phyloP scores from a whole-genome alignment of 1,140 invertebrate genomes.

The Drosophila kurseongensis region DNA sequence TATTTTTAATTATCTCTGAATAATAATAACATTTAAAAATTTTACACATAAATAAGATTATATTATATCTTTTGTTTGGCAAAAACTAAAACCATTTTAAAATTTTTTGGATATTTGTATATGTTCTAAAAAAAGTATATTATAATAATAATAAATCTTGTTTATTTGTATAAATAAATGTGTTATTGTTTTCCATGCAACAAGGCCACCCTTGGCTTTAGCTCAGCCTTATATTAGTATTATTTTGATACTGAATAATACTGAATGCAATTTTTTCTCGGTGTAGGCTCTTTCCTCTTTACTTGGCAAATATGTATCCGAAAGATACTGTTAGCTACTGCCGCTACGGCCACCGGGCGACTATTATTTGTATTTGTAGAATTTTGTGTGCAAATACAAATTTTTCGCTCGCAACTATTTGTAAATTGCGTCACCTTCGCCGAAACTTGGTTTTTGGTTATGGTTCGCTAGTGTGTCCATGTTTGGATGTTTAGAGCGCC shows the following conservation, averaged over 20 bases:
- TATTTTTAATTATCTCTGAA: too few species aligned
- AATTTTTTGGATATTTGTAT: too few species aligned
- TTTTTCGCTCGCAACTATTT: slow-evolving; percentile 58
- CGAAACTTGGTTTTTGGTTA: slow-evolving; percentile 37
- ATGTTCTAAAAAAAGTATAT: too few species aligned
- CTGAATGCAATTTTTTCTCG: slow-evolving; percentile 1
- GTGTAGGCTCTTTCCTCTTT: slow-evolving; percentile 51
- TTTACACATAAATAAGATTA: too few species aligned
- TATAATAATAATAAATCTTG: too few species aligned
- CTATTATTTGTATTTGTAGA: slow-evolving; percentile 56
- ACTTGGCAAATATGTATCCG: slow-evolving; percentile 40
- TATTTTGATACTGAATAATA: background rate
- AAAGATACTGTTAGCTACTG: slow-evolving; percentile 52
- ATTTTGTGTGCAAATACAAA: slow-evolving; percentile 47
- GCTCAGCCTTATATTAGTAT: background rate
- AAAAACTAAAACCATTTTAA: too few species aligned
- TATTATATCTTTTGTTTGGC: too few species aligned
- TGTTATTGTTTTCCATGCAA: too few species aligned
- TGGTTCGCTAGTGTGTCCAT: slow-evolving; percentile 50
- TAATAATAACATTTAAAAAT: too few species aligned
- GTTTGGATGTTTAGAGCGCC: slow-evolving; percentile 35
- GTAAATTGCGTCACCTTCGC: slow-evolving; percentile 70
- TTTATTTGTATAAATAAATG: too few species aligned
- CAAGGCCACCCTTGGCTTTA: too few species aligned
- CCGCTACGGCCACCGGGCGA: slow-evolving; percentile 41